These are phyloP conservation scores for Sepiola atlantica DNA, from an alignment of 2,888 invertebrate species.

Conservation along the genomic window DNA sequence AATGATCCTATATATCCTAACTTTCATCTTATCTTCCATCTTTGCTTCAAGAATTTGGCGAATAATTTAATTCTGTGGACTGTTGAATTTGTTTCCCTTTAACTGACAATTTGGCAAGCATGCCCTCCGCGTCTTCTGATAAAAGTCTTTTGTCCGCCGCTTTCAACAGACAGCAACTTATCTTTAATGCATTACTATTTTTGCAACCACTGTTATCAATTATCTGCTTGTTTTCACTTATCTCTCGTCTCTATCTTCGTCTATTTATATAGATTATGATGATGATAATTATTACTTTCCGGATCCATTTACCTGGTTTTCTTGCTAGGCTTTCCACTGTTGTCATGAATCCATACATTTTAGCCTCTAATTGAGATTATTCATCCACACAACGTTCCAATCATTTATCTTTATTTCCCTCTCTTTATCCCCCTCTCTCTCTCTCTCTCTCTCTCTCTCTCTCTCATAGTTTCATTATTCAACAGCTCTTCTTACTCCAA, in stretches of 20 bases:
- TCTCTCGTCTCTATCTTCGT: background rate
- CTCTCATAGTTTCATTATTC: too few species aligned
- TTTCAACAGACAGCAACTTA: background rate
- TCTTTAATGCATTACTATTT: background rate
- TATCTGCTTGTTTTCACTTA: conserved; percentile 18
- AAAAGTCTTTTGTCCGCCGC: background rate
- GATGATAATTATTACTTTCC: background rate
- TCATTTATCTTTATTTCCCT: background rate
- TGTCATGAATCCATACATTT: background rate
- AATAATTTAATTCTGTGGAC: background rate
- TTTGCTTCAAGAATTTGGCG: background rate
- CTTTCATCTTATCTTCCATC: background rate
- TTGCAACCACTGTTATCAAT: background rate
- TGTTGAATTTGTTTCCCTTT: background rate
- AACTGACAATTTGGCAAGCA: conserved; percentile 6
- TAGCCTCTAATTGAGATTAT: background rate
- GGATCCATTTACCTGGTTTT: background rate
- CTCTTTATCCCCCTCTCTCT: background rate
- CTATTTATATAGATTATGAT: background rate
- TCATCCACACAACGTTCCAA: background rate
- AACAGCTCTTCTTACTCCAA: too few species aligned
- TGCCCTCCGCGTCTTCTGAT: background rate
- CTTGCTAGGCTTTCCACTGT: background rate
- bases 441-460: too few species aligned
- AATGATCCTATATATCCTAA: background rate